These are phyloP conservation scores for Drosophila oshimai DNA, from an alignment of 1,140 invertebrate species.

Conservation along the genomic window DNA sequence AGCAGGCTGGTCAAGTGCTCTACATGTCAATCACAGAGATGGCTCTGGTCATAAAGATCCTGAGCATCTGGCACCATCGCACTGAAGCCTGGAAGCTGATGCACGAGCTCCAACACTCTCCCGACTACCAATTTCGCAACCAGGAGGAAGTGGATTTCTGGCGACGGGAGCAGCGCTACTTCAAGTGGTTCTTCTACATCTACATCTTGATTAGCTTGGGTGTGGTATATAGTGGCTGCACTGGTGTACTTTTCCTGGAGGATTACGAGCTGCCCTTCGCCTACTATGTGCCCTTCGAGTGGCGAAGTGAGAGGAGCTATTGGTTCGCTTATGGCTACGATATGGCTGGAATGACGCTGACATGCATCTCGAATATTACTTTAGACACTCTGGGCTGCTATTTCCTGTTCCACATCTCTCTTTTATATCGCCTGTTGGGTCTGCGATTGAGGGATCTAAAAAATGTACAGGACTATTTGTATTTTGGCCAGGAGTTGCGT, in stretches of 20 bases:
- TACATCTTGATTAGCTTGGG: slow-evolving; percentile 50
- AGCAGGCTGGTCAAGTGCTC: slow-evolving; percentile 62
- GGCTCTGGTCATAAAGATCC: slow-evolving; percentile 58
- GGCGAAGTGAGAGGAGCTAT: slow-evolving; percentile 39
- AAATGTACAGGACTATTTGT: not conserved
- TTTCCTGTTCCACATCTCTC: slow-evolving; percentile 63
- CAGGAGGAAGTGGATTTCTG: slow-evolving; percentile 34
- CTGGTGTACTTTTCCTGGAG: slow-evolving; percentile 47
- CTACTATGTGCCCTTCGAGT: slow-evolving; percentile 72
- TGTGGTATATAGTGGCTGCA: slow-evolving; percentile 50
- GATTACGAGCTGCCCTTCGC: slow-evolving; percentile 61
- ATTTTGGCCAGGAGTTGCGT: slow-evolving; percentile 31
- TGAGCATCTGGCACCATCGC: slow-evolving; percentile 61
- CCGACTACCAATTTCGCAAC: slow-evolving; percentile 16
- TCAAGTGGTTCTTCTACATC: slow-evolving; percentile 46
- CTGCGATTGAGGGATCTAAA: slow-evolving; percentile 35
- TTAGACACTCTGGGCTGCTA: slow-evolving; percentile 69
- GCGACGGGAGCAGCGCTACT: slow-evolving; percentile 39
- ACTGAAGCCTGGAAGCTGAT: slow-evolving; percentile 42
- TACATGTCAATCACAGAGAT: slow-evolving; percentile 74
- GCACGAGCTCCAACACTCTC: slow-evolving; percentile 21
- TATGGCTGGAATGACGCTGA: slow-evolving; percentile 56
- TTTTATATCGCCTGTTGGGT: slow-evolving; percentile 58
- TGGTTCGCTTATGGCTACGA: slow-evolving; percentile 64
- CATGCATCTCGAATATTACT: slow-evolving; percentile 58